Conservation (phyloP, 2,888 invertebrate species). For the Monoplex corrugatus region DNA sequence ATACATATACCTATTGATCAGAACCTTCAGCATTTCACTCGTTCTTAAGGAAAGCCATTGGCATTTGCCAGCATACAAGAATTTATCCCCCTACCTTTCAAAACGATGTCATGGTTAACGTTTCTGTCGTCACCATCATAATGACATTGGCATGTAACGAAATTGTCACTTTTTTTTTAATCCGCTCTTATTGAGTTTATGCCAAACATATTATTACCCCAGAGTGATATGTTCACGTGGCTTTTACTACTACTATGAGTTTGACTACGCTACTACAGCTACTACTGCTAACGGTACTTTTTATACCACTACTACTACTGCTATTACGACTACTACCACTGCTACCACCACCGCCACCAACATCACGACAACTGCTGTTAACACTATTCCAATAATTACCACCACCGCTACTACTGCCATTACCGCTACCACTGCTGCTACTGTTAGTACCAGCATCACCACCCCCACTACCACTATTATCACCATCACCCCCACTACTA, state of each 20-base stretch:
- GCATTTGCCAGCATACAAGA: too few species aligned
- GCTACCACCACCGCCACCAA: not conserved
- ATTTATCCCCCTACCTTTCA: too few species aligned
- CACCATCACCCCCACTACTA: too few species aligned
- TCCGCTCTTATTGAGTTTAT: too few species aligned
- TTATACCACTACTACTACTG: not conserved
- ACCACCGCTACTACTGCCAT: slow-evolving; percentile 18
- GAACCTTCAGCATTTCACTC: too few species aligned
- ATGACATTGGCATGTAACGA: not conserved
- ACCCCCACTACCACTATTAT: too few species aligned
- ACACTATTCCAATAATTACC: not conserved
- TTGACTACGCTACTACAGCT: not conserved
- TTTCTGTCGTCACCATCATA: not conserved
- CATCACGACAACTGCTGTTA: not conserved
- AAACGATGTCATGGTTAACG: not conserved
- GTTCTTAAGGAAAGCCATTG: too few species aligned
- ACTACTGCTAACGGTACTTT: not conserved
- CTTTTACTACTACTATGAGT: not conserved
- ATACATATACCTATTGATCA: too few species aligned
- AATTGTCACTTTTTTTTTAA: not conserved
- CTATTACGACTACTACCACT: not conserved
- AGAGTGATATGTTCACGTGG: too few species aligned
- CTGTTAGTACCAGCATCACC: not conserved
- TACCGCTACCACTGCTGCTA: slow-evolving; percentile 18
- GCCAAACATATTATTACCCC: not conserved